Evolutionary conservation across 2,113 vertebrate genomes (phyloP).

Genomic region (Prunella fulvescens): DNA sequence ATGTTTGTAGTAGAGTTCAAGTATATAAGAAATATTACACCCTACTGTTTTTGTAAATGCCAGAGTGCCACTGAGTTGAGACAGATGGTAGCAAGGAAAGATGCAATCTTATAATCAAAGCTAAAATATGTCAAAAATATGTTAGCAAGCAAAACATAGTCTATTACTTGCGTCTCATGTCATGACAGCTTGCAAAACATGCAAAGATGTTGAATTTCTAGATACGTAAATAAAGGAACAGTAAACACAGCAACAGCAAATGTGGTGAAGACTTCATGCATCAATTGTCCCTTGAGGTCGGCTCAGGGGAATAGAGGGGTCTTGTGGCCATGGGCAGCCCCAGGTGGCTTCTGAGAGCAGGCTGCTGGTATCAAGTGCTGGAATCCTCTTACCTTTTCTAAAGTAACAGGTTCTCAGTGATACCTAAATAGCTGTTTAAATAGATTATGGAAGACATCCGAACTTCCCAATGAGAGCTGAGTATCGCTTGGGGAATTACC

Average conservation of each 20-base stretch:
- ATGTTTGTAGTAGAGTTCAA: conserved; percentile 72
- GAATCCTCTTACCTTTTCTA: conserved; percentile 59
- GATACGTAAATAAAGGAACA: conserved; percentile 71
- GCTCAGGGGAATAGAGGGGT: background rate
- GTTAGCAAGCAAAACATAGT: conserved; percentile 78
- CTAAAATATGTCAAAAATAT: conserved; percentile 83
- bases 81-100: conserved; percentile 83
- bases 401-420: conserved; percentile 49
- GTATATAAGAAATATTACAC: conserved; percentile 76
- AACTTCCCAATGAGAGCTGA: conserved; percentile 65
- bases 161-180: conserved; percentile 72
- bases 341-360: conserved; percentile 42
- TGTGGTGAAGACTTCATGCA: background rate
- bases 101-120: conserved; percentile 79
- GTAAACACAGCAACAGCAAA: conserved; percentile 54
- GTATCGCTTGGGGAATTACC: conserved; percentile 43
- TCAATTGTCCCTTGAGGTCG: background rate
- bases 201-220: conserved; percentile 67
- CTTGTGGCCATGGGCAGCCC: background rate
- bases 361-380: background rate
- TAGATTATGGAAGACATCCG: conserved; percentile 62
- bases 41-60: conserved; percentile 78
- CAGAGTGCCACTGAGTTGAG: conserved; percentile 73
- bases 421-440: conserved; percentile 70
- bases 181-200: conserved; percentile 82